A percentile compares a stretch with the other conserved stretches of the same genome.
phyloP scores from a whole-genome alignment of 2,113 vertebrate genomes.

The Melanostigma gelatinosum region DNA sequence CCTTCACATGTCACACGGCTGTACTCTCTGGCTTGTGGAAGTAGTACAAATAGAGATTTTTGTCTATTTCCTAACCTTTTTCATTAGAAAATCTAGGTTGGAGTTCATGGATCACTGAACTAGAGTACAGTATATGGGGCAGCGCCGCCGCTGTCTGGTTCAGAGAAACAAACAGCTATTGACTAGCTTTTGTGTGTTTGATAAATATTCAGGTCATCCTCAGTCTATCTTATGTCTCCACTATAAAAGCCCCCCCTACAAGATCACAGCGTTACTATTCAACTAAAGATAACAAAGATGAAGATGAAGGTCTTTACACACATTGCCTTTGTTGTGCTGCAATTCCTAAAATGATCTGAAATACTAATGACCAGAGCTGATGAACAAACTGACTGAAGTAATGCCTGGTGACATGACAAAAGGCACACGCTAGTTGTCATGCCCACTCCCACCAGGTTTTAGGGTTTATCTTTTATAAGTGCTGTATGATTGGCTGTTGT shows the following conservation, averaged over 20 bases:
- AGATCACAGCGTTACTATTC: slow-evolving; percentile 21
- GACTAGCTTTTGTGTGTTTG: slow-evolving; percentile 26
- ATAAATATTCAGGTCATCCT: slow-evolving; percentile 43
- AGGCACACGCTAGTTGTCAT: background rate
- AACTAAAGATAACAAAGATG: slow-evolving; percentile 8
- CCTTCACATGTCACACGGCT: background rate
- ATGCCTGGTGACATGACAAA: background rate
- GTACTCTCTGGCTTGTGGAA: background rate
- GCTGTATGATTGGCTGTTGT: slow-evolving; percentile 63
- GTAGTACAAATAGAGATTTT: background rate
- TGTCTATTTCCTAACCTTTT: background rate
- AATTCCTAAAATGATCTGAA: slow-evolving; percentile 27
- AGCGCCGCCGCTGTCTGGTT: slow-evolving; percentile 8
- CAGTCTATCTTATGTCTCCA: background rate
- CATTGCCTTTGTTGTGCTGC: slow-evolving; percentile 28
- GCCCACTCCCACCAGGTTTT: slow-evolving; percentile 32
- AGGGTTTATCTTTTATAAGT: slow-evolving; percentile 50
- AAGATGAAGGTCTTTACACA: slow-evolving; percentile 9
- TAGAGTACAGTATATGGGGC: background rate
- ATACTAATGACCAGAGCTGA: background rate
- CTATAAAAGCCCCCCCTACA: slow-evolving; percentile 9
- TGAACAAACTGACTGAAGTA: slow-evolving; percentile 19
- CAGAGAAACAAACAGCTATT: slow-evolving; percentile 8
- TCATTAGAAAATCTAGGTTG: background rate
- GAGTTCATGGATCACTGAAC: background rate